phyloP scores from a whole-genome alignment of 2,888 invertebrate species.

The Phytoseiulus persimilis region DNA sequence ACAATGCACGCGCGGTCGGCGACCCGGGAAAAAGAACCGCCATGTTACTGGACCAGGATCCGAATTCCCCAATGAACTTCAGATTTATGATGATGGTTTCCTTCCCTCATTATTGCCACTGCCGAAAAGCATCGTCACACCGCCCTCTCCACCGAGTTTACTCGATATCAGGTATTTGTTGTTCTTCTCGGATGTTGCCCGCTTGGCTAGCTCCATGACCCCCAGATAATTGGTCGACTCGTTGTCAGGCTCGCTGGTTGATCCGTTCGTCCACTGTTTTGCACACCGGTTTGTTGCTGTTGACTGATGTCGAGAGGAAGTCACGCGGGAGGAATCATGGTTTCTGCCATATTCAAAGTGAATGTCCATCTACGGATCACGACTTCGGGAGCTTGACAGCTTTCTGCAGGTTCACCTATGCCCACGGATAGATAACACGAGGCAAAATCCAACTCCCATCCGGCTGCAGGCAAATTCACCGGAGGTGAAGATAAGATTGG shows the following conservation, averaged over 20 bases:
- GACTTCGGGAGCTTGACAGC: background rate
- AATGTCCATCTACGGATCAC: background rate
- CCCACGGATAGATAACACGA: background rate
- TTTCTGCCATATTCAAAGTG: background rate
- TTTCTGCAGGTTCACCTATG: background rate
- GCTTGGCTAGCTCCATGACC: too few species aligned
- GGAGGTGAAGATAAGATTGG: background rate
- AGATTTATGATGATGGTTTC: background rate
- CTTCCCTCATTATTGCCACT: too few species aligned
- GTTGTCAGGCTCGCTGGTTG: background rate
- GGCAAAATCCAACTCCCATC: background rate
- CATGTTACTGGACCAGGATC: background rate
- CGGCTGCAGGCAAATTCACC: background rate
- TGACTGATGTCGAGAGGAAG: background rate
- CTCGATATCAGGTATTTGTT: background rate
- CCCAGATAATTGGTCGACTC: background rate
- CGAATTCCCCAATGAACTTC: background rate
- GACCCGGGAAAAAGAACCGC: background rate
- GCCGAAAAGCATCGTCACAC: too few species aligned
- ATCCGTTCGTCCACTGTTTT: too few species aligned
- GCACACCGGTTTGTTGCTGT: too few species aligned
- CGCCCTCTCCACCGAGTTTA: background rate
- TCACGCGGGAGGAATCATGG: background rate
- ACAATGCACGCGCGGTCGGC: background rate
- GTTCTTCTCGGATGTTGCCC: too few species aligned